Evolutionary conservation across 2,888 invertebrate genomes (phyloP).

Genomic region (Aethes cnicana): DNA sequence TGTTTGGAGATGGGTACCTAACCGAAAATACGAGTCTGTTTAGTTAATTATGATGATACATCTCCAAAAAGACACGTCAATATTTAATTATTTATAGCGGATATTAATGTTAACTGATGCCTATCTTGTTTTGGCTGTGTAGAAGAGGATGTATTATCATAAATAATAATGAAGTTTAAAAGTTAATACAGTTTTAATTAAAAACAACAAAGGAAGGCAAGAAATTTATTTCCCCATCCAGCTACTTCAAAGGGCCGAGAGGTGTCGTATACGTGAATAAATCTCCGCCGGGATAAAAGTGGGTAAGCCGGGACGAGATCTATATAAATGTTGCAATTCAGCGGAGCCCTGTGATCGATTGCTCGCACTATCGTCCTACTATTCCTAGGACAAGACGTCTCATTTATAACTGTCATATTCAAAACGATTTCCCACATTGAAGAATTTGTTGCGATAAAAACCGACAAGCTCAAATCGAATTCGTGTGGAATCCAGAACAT

Average conservation of each 20-base stretch:
- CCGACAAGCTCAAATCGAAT: slow-evolving; percentile 42
- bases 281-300: slow-evolving; percentile 69
- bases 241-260: slow-evolving; percentile 75
- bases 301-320: slow-evolving; percentile 61
- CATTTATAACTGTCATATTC: slow-evolving; percentile 72
- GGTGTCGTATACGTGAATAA: slow-evolving; percentile 72
- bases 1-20: slow-evolving; percentile 22
- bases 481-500: slow-evolving; percentile 48
- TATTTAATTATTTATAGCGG: slow-evolving; percentile 26
- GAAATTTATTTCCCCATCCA: slow-evolving; percentile 70
- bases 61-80: slow-evolving; percentile 12
- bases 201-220: slow-evolving; percentile 63
- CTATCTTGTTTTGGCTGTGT: slow-evolving; percentile 16
- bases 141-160: slow-evolving; percentile 37
- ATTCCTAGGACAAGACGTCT: slow-evolving; percentile 70
- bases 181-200: slow-evolving; percentile 74
- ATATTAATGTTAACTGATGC: slow-evolving; percentile 17
- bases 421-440: slow-evolving; percentile 54
- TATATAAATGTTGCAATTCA: slow-evolving; percentile 74
- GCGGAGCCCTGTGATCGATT: slow-evolving; percentile 67
- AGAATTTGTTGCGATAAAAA: slow-evolving; percentile 50
- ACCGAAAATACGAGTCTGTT: slow-evolving; percentile 17
- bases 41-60: slow-evolving; percentile 18
- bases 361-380: slow-evolving; percentile 63
- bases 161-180: slow-evolving; percentile 49